phyloP scores from a whole-genome alignment of 2,888 invertebrate species.

The Leptinotarsa juncta region DNA sequence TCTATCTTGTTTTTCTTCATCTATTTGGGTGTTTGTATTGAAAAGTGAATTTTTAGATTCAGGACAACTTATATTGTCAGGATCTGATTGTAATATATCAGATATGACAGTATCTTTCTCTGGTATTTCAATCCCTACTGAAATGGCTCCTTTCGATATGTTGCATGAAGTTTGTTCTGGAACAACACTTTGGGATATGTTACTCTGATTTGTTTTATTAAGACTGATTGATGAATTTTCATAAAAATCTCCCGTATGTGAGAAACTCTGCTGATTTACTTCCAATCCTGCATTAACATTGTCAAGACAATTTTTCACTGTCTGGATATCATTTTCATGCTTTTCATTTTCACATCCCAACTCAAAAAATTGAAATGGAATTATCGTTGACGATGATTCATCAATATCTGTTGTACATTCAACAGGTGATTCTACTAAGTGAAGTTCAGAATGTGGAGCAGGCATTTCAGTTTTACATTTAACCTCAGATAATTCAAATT shows the following conservation, averaged over 20 bases:
- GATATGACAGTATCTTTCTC: neutral
- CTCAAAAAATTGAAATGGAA: slow-evolving; percentile 10
- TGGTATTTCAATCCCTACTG: neutral
- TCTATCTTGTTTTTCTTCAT: neutral
- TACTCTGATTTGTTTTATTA: neutral
- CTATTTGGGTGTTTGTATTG: neutral
- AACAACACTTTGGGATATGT: neutral
- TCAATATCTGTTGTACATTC: neutral
- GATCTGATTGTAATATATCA: neutral
- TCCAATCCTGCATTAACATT: slow-evolving; percentile 31
- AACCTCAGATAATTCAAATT: neutral
- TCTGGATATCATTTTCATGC: slow-evolving; percentile 26
- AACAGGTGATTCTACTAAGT: neutral
- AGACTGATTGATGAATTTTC: slow-evolving; percentile 30
- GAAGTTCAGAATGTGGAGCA: neutral
- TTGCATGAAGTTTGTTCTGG: neutral
- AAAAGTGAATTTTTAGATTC: neutral
- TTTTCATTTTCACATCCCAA: neutral
- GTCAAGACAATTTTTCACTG: slow-evolving; percentile 26
- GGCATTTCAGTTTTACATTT: neutral
- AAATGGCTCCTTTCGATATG: neutral
- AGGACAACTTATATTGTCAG: neutral
- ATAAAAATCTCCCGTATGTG: slow-evolving; percentile 35
- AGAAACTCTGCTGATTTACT: slow-evolving; percentile 29
- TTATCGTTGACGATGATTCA: neutral